Conservation (phyloP, 2,888 invertebrate species). For the Acanthosepion lycidas region DNA sequence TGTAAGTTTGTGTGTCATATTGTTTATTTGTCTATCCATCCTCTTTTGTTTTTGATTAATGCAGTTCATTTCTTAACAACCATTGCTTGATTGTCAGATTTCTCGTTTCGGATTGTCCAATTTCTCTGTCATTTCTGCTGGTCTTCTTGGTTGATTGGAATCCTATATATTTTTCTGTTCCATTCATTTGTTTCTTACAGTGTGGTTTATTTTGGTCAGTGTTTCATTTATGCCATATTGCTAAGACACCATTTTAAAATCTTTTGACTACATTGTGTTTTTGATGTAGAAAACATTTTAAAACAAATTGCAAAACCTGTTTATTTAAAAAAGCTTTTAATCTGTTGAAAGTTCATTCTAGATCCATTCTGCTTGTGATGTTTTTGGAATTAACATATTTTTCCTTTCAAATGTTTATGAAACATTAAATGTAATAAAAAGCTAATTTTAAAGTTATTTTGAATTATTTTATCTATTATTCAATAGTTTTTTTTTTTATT, state of each 20-base stretch:
- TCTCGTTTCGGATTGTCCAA: neutral
- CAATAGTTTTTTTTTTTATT: neutral
- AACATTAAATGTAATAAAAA: neutral
- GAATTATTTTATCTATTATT: neutral
- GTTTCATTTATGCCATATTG: neutral
- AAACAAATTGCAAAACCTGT: too few relatives aligned
- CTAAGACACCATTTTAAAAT: neutral
- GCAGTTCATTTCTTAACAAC: too few relatives aligned
- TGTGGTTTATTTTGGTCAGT: neutral
- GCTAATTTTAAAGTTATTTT: neutral
- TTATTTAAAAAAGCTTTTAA: too few relatives aligned
- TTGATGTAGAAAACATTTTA: neutral
- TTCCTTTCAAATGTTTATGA: neutral
- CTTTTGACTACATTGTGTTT: neutral
- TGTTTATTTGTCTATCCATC: neutral
- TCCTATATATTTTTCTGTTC: neutral
- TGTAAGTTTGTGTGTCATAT: neutral
- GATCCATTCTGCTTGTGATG: too few relatives aligned
- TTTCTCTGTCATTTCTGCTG: neutral
- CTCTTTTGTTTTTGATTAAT: neutral
- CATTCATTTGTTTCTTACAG: neutral
- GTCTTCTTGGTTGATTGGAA: slow-evolving; percentile 18
- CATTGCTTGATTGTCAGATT: too few relatives aligned
- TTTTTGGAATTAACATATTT: neutral
- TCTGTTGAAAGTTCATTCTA: too few relatives aligned